Evolutionary conservation across 1,140 invertebrate species (phyloP).

Genomic region (Drosophila nebulosa): DNA sequence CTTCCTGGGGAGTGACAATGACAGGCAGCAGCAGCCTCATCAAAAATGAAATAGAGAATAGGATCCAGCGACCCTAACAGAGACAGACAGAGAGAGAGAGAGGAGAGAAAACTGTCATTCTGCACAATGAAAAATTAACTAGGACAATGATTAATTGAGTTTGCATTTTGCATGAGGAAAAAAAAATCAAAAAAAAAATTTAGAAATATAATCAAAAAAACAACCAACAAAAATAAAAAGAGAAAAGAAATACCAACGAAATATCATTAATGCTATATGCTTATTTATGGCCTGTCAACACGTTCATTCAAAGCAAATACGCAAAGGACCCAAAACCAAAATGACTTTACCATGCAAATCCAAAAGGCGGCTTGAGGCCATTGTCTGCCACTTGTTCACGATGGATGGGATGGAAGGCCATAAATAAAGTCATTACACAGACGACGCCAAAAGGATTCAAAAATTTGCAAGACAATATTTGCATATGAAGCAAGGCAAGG

Average conservation of each 20-base stretch:
- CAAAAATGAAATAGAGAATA: slow-evolving; percentile 59
- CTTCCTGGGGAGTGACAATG: slow-evolving; percentile 7
- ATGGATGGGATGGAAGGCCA: slow-evolving; percentile 20
- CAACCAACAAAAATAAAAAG: slow-evolving; percentile 7
- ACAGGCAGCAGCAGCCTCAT: slow-evolving; percentile 41
- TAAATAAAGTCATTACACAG: slow-evolving; percentile 77
- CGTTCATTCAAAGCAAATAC: slow-evolving; percentile 18
- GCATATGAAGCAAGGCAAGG: background rate
- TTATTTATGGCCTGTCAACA: slow-evolving; percentile 67
- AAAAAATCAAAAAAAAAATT: background rate
- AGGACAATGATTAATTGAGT: slow-evolving; percentile 73
- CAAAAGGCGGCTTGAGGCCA: slow-evolving; percentile 37
- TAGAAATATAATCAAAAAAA: slow-evolving; percentile 15
- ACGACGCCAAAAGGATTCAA: slow-evolving; percentile 13
- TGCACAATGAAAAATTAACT: slow-evolving; percentile 58
- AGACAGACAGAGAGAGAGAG: background rate
- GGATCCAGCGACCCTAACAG: background rate
- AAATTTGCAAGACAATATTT: background rate
- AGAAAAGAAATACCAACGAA: slow-evolving; percentile 32
- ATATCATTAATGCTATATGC: slow-evolving; percentile 62
- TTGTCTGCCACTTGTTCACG: slow-evolving; percentile 41
- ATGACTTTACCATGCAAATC: slow-evolving; percentile 64
- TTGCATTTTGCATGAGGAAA: slow-evolving; percentile 10
- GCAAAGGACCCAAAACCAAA: background rate
- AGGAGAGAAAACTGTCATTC: slow-evolving; percentile 18